Evolutionary conservation across 2,888 invertebrate species (phyloP).

Genomic region (Drosophila kuntzei): DNA sequence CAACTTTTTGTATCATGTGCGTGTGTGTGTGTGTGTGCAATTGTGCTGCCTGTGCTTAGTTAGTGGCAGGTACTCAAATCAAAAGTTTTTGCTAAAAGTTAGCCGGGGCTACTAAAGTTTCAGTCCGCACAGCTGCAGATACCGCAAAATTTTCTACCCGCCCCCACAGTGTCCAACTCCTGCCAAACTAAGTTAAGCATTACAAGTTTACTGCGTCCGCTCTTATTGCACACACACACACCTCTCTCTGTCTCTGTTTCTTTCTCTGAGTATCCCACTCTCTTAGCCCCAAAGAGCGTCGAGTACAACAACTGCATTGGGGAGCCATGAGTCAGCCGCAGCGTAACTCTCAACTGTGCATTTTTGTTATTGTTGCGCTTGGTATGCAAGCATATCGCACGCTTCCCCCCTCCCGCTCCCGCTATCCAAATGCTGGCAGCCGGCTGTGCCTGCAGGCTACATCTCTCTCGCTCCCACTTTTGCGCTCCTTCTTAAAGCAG

Average conservation of each 20-base stretch:
- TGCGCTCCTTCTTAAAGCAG: conserved; percentile 53
- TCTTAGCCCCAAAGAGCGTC: conserved; percentile 58
- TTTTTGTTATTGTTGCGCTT: conserved; percentile 65
- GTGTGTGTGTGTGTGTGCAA: conserved; percentile 19
- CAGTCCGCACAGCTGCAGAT: conserved; percentile 51
- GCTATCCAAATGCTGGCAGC: conserved; percentile 28
- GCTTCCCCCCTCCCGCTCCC: conserved; percentile 7
- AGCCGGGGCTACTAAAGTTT: conserved; percentile 77
- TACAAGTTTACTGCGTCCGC: conserved; percentile 36
- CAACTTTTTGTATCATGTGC: conserved; percentile 48
- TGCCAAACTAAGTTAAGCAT: conserved; percentile 50
- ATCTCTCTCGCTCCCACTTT: conserved; percentile 32
- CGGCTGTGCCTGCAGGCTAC: conserved; percentile 59
- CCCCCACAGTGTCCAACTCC: conserved; percentile 44
- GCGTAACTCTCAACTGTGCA: conserved; percentile 40
- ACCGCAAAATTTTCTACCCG: conserved; percentile 43
- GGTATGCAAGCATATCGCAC: conserved; percentile 64
- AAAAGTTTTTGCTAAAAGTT: conserved; percentile 80
- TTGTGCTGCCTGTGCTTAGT: conserved; percentile 58
- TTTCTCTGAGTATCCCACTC: conserved; percentile 21
- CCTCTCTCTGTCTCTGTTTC: conserved; percentile 33
- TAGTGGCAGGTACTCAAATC: conserved; percentile 79
- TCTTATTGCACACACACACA: conserved; percentile 44
- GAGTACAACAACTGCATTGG: conserved; percentile 41
- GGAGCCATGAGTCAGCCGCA: conserved; percentile 57